Conservation (phyloP, 2,888 invertebrate genomes). For the Mythimna loreyi region DNA sequence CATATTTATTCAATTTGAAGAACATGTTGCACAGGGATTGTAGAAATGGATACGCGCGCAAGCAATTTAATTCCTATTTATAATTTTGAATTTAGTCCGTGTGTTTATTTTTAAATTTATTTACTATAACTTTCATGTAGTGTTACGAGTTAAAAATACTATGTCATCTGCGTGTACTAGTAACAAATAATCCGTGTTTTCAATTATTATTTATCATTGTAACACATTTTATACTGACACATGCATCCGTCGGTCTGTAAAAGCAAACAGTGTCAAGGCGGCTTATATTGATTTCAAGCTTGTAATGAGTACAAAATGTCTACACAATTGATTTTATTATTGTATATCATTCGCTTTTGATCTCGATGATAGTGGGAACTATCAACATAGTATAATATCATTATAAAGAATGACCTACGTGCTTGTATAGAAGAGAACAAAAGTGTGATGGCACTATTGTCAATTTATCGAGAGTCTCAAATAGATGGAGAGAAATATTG, state of each 20-base stretch:
- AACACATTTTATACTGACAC: slow-evolving; percentile 78
- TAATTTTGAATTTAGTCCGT: slow-evolving; percentile 22
- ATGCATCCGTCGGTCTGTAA: slow-evolving; percentile 81
- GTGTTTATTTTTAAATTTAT: slow-evolving; percentile 14
- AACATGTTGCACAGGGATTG: slow-evolving; percentile 14
- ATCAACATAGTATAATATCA: slow-evolving; percentile 19
- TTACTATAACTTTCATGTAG: slow-evolving; percentile 10
- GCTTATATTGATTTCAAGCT: slow-evolving; percentile 85
- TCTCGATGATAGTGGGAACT: slow-evolving; percentile 34
- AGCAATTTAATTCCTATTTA: slow-evolving; percentile 14
- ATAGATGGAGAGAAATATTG: slow-evolving; percentile 39
- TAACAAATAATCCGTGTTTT: slow-evolving; percentile 67
- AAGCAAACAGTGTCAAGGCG: slow-evolving; percentile 87
- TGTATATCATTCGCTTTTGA: slow-evolving; percentile 65
- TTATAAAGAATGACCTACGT: slow-evolving; percentile 25
- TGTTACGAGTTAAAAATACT: slow-evolving; percentile 17
- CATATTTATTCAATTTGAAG: slow-evolving; percentile 24
- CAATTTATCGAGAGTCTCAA: slow-evolving; percentile 26
- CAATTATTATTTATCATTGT: slow-evolving; percentile 77
- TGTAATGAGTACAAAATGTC: slow-evolving; percentile 80
- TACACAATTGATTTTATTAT: slow-evolving; percentile 75
- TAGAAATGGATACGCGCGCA: slow-evolving; percentile 13
- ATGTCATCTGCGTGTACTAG: slow-evolving; percentile 42
- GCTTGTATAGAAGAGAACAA: not conserved
- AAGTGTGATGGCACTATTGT: slow-evolving; percentile 15